Evolutionary conservation across 2,113 vertebrate genomes (phyloP).

Genomic region (Ctenodactylus gundi): DNA sequence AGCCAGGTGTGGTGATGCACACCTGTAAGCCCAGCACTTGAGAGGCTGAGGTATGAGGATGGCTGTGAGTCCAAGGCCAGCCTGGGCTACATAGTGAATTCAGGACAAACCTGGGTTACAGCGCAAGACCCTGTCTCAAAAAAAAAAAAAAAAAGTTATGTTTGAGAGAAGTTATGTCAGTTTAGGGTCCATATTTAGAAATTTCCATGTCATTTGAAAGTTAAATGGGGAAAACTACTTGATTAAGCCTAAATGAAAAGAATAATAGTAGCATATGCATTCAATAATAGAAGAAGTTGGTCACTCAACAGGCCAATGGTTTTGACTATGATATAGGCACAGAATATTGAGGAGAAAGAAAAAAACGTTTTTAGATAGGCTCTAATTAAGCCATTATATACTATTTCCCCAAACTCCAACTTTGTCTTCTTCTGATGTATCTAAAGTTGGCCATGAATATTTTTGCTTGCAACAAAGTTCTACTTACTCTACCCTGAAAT

Average conservation of each 20-base stretch:
- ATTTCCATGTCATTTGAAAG: background rate
- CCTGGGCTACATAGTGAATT: no score
- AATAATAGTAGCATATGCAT: background rate
- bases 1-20: no score
- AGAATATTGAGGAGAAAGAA: background rate
- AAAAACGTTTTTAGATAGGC: no score
- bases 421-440: background rate
- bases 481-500: background rate
- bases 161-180: background rate
- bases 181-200: background rate
- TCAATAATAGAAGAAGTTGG: background rate
- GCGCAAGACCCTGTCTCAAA: no score
- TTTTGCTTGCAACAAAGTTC: background rate
- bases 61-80: no score
- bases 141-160: background rate
- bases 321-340: background rate
- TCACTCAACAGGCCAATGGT: background rate
- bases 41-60: no score
- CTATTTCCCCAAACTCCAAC: background rate
- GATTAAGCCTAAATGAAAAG: background rate
- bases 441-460: background rate
- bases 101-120: no score
- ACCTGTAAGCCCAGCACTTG: no score
- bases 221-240: background rate
- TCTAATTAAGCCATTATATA: background rate